Base-by-base conservation (phyloP, 35 echinoderm and acorn worm species). In the Ophioderma brevispina region DNA sequence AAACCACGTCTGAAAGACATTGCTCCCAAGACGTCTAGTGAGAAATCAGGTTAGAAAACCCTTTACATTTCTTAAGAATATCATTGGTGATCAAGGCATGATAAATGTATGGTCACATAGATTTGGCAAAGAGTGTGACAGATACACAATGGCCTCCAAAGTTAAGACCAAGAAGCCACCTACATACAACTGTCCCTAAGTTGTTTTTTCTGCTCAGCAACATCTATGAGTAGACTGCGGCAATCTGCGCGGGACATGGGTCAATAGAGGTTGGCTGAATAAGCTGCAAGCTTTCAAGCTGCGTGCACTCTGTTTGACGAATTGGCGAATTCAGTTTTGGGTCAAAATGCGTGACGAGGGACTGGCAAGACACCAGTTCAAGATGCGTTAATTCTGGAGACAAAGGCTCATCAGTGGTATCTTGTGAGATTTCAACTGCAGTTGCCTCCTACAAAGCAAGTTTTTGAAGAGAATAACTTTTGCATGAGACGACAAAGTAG, bases 91-190 rank as follows among this genome's bases (percentile, higher is more conserved):
- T 25, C 2, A 15, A 25, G 23, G 10, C 10, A 70, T 70, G 15
- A 15, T 15, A 13, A 25, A 70, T 3, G 10, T 3, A 6, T 2
- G n/a, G 10, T 13, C n/a, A 8, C n/a, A 25, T 30, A 70, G 59
- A 70, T 70, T 70, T 6, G 59, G 59, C 23, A n/a, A 70, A 70
- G 59, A 70, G n/a, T 70, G 59, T 70, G 59, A 70, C 59, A 70
- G 10, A 15, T 15, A 25, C 2, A 70, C 59, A 70, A 70, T 25
- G 2, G 59, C 59, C n/a, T 70, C 59, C n/a, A 70, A 8, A 25
- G 10, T 30, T 15, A 30, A 25, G n/a, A n/a, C n/a, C 59, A 8
- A 25, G n/a, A 70, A 15, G n/a, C 59, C 59, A 70, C 59, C 59
- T 18, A 70, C 1, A 15, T 18, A 4, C n/a, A 70, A 30, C 2